Evolutionary conservation across 2,113 vertebrate genomes (phyloP).

Genomic region (Chunga burmeisteri): DNA sequence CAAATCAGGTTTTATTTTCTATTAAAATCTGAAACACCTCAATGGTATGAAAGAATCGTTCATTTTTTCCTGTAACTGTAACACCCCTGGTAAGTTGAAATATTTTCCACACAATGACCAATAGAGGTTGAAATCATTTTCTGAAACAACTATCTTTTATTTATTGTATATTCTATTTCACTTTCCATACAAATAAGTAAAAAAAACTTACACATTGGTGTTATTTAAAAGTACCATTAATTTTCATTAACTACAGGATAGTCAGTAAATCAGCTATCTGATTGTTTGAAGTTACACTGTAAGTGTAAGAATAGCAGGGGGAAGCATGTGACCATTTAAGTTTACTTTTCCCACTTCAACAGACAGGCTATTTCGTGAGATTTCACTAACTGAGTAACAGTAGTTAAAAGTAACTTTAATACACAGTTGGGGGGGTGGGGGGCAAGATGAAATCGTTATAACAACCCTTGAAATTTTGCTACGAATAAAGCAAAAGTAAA

Average conservation of each 20-base stretch:
- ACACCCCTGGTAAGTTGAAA: not conserved
- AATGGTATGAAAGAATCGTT: fast-evolving
- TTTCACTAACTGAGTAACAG: not conserved
- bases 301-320: not conserved
- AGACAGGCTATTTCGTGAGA: not conserved
- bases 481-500: not conserved
- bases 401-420: not conserved
- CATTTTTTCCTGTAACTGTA: not conserved
- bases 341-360: not conserved
- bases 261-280: not conserved
- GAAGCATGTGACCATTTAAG: too few relatives aligned
- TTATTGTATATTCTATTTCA: not conserved
- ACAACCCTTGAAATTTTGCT: not conserved
- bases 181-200: not conserved
- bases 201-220: not conserved
- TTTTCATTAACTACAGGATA: not conserved
- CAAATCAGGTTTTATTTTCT: not conserved
- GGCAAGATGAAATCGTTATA: not conserved
- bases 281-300: not conserved
- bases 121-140: not conserved
- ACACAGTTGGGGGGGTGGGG: not conserved
- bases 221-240: not conserved
- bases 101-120: not conserved
- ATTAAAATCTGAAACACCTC: not conserved
- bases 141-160: not conserved